Evolutionary conservation across 1,140 invertebrate genomes (phyloP), one percentile per base, ranked within the genome.

Genomic region (Amphibalanus amphitrite): DNA sequence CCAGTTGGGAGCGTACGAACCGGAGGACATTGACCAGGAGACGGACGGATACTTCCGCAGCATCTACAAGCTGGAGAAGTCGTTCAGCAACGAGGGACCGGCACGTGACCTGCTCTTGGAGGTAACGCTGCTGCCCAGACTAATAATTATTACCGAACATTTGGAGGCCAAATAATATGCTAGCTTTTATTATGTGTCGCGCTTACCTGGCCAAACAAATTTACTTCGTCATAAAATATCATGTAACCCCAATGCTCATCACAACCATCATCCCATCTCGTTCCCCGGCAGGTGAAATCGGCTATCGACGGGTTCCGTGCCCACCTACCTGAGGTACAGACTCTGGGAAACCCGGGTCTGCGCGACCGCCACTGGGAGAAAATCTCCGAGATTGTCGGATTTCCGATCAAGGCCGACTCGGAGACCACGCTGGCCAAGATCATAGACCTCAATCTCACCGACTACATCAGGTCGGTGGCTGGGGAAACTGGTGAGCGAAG

Each of bases 281-380:
- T n/a, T n/a, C n/a, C n/a, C n/a, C n/a, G n/a, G 15, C 75, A 86
- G 84, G 82, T 87, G 0, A 83, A 88, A 77, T 81, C 80, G 72
- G 86, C 86, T 79, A 92, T 97, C 73, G 94, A 97, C 77, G 87
- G 89, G 28, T 97, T 98, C 80, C 89, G 89, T 73, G 89, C 90
- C 68, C 86, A 96, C 78, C 85, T 97, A 85, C 92, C 94, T 0
- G 87, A 97, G 10, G 89, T 98, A 70, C 85, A 89, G 77, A 95
- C 92, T 0, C 81, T 98, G 0, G 95, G 95, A 65, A 98, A 97
- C 84, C 93, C 94, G 6, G 93, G 90, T 40, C 87, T 98, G 83
- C 90, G 96, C 77, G 86, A 87, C 20, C 85, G 95, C 17, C 95
- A 98, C 80, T 98, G 95, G 95, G 93, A 96, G 77, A 89, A 92